phyloP scores from a whole-genome alignment of 2,113 vertebrate genomes.

The Rhea pennata region DNA sequence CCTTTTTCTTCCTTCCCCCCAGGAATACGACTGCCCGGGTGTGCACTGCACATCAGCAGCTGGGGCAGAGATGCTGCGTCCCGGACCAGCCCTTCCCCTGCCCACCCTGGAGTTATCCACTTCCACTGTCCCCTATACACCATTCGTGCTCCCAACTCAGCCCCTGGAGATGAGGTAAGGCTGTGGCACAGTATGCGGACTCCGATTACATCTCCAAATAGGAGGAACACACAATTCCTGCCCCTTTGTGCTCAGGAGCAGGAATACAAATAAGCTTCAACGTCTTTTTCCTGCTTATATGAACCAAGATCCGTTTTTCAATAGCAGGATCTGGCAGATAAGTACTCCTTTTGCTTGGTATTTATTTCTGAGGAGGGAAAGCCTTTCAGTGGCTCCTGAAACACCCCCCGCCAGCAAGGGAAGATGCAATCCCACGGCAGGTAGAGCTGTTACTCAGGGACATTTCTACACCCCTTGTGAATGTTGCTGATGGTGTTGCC shows the following conservation, averaged over 20 bases:
- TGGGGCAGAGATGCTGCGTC: neutral
- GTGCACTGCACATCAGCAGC: rapidly evolving
- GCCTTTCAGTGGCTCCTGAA: neutral
- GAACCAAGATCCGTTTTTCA: conserved; percentile 53
- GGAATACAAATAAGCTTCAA: conserved; percentile 65
- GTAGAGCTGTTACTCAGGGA: neutral
- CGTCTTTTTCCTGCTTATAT: conserved; percentile 64
- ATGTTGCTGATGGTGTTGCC: neutral
- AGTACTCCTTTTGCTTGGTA: conserved; percentile 28
- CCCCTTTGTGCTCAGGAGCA: conserved; percentile 59
- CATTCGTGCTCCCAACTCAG: conserved; percentile 2
- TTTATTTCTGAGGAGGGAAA: conserved; percentile 25
- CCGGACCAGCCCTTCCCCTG: neutral
- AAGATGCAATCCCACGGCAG: neutral
- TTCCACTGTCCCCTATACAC: neutral
- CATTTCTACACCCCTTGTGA: neutral
- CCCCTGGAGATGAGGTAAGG: conserved; percentile 39
- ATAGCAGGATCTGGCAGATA: conserved; percentile 47
- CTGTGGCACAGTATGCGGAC: neutral
- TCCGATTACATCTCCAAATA: conserved; percentile 65
- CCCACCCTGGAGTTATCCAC: neutral
- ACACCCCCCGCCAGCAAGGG: neutral
- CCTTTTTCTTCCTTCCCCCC: neutral
- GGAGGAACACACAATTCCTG: conserved; percentile 60
- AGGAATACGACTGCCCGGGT: rapidly evolving